These are phyloP conservation scores for Smutsia gigantea DNA, from an alignment of 2,797 vertebrate species.

Conservation along the genomic window DNA sequence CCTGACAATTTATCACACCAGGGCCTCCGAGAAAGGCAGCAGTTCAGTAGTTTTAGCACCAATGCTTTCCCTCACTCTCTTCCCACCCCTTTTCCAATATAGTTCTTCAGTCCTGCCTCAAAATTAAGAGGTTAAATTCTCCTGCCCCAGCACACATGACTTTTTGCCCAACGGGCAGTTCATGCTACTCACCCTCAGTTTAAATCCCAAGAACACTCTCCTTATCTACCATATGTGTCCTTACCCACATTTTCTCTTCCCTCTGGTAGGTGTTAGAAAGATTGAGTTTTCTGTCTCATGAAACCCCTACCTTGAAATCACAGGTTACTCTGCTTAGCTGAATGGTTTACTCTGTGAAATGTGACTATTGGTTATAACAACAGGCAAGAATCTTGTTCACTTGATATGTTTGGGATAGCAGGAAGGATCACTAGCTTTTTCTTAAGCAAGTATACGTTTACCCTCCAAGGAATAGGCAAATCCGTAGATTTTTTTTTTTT, in stretches of 20 bases:
- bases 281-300: neutral
- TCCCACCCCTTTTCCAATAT: neutral
- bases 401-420: neutral
- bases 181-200: neutral
- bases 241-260: slow-evolving; percentile 3
- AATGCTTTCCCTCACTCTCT: neutral
- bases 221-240: neutral
- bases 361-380: neutral
- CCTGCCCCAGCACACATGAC: neutral
- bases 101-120: slow-evolving; percentile 11
- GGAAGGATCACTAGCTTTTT: neutral
- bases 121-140: slow-evolving; percentile 52
- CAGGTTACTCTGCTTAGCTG: neutral
- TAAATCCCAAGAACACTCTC: neutral
- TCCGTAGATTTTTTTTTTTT: neutral
- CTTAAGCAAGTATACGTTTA: neutral
- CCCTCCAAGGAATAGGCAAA: neutral
- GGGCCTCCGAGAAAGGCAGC: neutral
- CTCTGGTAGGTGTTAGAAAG: neutral
- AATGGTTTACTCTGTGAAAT: slow-evolving; percentile 4
- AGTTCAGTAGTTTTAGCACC: slow-evolving; percentile 52
- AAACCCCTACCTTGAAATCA: slow-evolving; percentile 12
- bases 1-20: slow-evolving; percentile 61
- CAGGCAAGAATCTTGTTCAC: neutral
- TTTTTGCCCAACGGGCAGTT: neutral